A percentile compares a stretch with the other conserved stretches of the same genome.
Evolutionary conservation across 2,888 invertebrate species (phyloP).

Genomic region (Podotricha telesiphe): DNA sequence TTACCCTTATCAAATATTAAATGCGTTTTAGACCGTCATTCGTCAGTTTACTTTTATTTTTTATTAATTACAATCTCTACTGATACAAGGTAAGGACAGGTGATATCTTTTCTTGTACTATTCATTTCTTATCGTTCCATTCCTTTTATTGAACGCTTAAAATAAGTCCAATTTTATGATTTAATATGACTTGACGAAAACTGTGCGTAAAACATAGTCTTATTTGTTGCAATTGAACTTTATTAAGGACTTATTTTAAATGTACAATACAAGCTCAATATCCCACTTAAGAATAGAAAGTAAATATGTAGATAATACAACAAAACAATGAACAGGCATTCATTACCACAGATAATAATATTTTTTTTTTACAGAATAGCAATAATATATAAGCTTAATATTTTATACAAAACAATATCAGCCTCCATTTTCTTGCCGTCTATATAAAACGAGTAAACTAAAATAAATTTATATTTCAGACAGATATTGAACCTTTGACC

Average conservation of each 20-base stretch:
- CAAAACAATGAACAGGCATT: too few species aligned
- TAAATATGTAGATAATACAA: too few species aligned
- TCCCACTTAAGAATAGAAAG: too few species aligned
- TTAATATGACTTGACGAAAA: not conserved
- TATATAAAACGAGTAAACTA: not conserved
- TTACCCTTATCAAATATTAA: conserved; percentile 83
- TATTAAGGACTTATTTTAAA: too few species aligned
- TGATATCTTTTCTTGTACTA: conserved; percentile 64
- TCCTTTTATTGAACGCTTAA: not conserved
- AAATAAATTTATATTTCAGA: not conserved
- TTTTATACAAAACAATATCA: not conserved
- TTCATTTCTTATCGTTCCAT: conserved; percentile 5
- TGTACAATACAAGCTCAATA: too few species aligned
- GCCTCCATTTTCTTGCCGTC: not conserved
- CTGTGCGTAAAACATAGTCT: too few species aligned
- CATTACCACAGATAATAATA: too few species aligned
- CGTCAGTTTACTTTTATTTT: conserved; percentile 66
- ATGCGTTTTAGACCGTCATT: conserved; percentile 79
- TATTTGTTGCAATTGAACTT: too few species aligned
- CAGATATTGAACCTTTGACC: not conserved
- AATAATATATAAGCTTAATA: too few species aligned
- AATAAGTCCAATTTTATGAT: not conserved
- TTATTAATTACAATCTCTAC: conserved; percentile 76
- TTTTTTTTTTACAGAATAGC: too few species aligned
- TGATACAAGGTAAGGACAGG: conserved; percentile 63